These are phyloP conservation scores for Prosapia bicincta DNA, from an alignment of 2,888 invertebrate species.

Conservation along the genomic window DNA sequence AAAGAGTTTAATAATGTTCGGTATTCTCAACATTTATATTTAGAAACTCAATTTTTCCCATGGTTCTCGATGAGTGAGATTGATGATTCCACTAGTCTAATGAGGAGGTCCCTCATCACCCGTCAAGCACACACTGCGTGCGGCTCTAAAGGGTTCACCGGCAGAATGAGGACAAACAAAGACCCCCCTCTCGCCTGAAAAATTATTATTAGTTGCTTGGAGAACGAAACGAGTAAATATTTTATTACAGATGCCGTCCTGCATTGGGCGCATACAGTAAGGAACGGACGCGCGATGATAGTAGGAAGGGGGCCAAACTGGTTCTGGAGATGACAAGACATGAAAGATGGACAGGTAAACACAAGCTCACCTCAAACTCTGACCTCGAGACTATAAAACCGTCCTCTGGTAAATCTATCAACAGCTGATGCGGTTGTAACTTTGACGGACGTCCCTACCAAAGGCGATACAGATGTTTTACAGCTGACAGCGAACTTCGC, in stretches of 20 bases:
- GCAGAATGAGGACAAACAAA: background rate
- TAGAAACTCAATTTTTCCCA: background rate
- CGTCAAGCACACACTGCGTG: background rate
- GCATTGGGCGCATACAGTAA: background rate
- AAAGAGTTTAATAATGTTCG: too few relatives aligned
- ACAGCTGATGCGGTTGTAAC: background rate
- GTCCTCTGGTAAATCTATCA: background rate
- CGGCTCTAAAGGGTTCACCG: background rate
- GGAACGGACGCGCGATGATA: background rate
- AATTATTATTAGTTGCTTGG: background rate
- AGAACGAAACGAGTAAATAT: background rate
- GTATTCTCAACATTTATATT: background rate
- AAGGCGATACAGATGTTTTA: background rate
- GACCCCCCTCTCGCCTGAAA: background rate
- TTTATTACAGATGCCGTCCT: background rate
- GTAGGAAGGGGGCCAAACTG: background rate
- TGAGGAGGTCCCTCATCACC: background rate
- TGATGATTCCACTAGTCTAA: background rate
- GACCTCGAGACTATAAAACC: background rate
- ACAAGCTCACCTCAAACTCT: background rate
- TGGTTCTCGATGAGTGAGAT: background rate
- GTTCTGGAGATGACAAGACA: constrained; percentile 2
- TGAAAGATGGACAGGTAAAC: constrained; percentile 2
- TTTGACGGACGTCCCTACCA: background rate
- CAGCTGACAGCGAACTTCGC: background rate